phyloP scores from a whole-genome alignment of 2,888 invertebrate species.

The Sminthurinus aureus region DNA sequence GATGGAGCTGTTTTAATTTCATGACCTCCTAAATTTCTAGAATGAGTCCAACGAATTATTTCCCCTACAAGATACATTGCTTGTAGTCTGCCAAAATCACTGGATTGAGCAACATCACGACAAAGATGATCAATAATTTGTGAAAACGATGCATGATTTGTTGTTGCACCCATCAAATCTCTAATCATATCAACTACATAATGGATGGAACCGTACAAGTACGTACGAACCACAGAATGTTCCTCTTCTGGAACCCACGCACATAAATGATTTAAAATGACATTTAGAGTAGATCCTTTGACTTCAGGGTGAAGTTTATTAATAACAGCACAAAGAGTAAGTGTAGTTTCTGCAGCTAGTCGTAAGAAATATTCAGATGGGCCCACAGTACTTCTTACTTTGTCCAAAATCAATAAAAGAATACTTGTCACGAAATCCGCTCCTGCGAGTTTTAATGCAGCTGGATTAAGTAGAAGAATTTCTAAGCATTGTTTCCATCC shows the following conservation, averaged over 20 bases:
- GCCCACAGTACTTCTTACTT: constrained; percentile 41
- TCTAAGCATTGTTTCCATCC: constrained; percentile 59
- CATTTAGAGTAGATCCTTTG: constrained; percentile 47
- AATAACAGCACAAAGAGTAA: constrained; percentile 53
- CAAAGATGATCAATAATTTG: constrained; percentile 53
- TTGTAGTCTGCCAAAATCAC: constrained; percentile 54
- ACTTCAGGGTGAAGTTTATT: constrained; percentile 40
- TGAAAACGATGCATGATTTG: constrained; percentile 43
- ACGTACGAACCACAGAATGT: constrained; percentile 70
- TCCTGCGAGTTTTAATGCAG: constrained; percentile 44
- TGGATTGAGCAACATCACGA: constrained; percentile 51
- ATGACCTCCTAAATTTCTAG: constrained; percentile 47
- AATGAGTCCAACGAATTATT: constrained; percentile 52
- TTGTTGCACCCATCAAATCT: constrained; percentile 37
- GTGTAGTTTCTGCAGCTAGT: constrained; percentile 53
- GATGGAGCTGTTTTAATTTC: constrained; percentile 13
- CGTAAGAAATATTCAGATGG: constrained; percentile 50
- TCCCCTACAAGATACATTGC: constrained; percentile 58
- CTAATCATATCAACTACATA: constrained; percentile 76
- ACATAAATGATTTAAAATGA: constrained; percentile 53
- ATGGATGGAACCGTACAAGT: constrained; percentile 83
- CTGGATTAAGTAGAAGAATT: constrained; percentile 48
- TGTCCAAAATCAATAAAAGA: constrained; percentile 47
- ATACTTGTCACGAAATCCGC: constrained; percentile 49
- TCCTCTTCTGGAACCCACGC: constrained; percentile 50